Percentiles rank a stretch among this genome's conserved stretches.
phyloP scores from a whole-genome alignment of 2,888 invertebrate genomes.

The Cenopis cana region DNA sequence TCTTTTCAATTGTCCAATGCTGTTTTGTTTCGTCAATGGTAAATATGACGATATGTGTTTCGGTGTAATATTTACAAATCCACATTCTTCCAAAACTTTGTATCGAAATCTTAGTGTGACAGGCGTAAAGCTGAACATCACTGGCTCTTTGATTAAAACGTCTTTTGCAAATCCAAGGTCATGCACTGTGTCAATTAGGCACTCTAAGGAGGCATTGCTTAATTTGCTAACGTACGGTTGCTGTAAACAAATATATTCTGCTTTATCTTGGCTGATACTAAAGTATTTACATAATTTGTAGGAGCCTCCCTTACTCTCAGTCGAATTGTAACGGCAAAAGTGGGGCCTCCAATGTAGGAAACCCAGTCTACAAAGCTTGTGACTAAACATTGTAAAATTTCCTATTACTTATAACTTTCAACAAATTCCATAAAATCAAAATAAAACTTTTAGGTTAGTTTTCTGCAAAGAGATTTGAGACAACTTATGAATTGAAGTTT shows the following conservation, averaged over 20 bases:
- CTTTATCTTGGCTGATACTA: conserved; percentile 62
- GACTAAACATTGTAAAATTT: conserved; percentile 43
- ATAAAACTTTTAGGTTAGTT: conserved; percentile 13
- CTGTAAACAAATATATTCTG: conserved; percentile 66
- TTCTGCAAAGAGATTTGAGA: not conserved
- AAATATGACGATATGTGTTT: conserved; percentile 63
- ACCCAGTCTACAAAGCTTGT: conserved; percentile 41
- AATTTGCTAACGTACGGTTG: conserved; percentile 69
- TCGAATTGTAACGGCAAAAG: conserved; percentile 16
- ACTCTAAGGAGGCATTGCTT: conserved; percentile 56
- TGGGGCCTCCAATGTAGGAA: conserved; percentile 37
- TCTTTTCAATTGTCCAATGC: conserved; percentile 66
- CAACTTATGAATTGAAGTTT: too few species aligned
- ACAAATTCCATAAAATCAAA: too few species aligned
- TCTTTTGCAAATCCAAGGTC: conserved; percentile 65
- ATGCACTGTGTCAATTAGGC: conserved; percentile 59
- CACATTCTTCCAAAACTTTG: conserved; percentile 76
- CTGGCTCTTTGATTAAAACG: conserved; percentile 63
- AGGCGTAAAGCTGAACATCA: conserved; percentile 69
- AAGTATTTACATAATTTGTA: conserved; percentile 64
- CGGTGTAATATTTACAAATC: conserved; percentile 60
- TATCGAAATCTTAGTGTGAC: conserved; percentile 70
- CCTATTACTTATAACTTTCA: conserved; percentile 2
- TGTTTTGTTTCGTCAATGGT: conserved; percentile 63
- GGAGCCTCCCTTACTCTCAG: conserved; percentile 45